phyloP scores from a whole-genome alignment of 2,113 vertebrate species.

The Megalops atlanticus region DNA sequence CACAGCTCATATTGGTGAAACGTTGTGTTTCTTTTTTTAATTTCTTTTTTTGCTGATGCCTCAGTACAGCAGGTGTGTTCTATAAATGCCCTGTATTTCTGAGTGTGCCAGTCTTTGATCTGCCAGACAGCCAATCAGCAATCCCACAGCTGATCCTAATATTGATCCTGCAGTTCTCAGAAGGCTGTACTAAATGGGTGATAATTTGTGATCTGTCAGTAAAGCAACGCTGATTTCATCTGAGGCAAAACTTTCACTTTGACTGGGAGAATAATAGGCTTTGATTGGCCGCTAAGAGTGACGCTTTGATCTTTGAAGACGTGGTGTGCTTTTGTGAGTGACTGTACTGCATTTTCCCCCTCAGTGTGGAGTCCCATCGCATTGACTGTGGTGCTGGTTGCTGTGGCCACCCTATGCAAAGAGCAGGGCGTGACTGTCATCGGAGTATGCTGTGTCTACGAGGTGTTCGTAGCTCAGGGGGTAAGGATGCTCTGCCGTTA shows the following conservation, averaged over 20 bases:
- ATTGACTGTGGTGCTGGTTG: conserved; percentile 87
- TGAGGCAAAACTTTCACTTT: not conserved
- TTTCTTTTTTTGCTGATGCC: not conserved
- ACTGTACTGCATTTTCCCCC: conserved; percentile 47
- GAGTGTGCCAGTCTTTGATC: not conserved
- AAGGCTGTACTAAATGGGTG: not conserved
- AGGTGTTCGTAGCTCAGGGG: conserved; percentile 96
- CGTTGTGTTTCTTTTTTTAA: not conserved
- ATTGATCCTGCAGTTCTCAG: not conserved
- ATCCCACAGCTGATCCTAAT: not conserved
- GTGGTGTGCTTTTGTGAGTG: not conserved
- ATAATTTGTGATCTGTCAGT: not conserved
- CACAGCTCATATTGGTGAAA: not conserved
- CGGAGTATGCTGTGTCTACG: conserved; percentile 94
- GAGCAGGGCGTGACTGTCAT: conserved; percentile 97
- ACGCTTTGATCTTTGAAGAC: too few relatives aligned
- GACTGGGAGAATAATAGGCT: not conserved
- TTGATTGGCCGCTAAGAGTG: too few relatives aligned
- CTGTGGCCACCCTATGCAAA: conserved; percentile 92
- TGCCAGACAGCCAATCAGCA: not conserved
- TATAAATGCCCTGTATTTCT: not conserved
- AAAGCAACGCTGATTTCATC: not conserved
- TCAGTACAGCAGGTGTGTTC: not conserved
- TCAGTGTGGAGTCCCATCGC: conserved; percentile 92
- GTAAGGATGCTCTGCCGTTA: conserved; percentile 79